Evolutionary conservation across 2,113 vertebrate genomes (phyloP), one percentile per base, ranked within the genome.

Genomic region (Lepus europaeus): DNA sequence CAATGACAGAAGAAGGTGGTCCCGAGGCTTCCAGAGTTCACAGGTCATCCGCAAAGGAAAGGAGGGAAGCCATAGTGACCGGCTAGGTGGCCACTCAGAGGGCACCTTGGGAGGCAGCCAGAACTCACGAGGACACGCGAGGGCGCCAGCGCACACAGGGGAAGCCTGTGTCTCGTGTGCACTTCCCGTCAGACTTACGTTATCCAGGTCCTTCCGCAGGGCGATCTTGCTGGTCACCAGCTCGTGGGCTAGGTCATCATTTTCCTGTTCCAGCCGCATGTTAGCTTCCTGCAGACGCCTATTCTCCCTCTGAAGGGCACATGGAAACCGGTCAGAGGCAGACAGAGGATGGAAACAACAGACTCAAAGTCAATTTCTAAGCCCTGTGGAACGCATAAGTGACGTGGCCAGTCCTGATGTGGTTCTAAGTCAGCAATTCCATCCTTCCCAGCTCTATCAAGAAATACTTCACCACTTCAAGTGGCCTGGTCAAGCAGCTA

Each of bases 171-270:
- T n/a, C 59, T 25, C 39, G 3, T 4, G 49, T 3, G 12, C 19
- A 1, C 49, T 5, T 36, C 78, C 4, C 11, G 5, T 8, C 4
- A 73, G 25, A 91, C 99, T 99, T 98, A 99, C 99, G 0, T 99
- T 99, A 98, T 99, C 99, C 81, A 99, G 96, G 98, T 99, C 99
- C 97, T 99, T 99, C 12, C 99, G 98, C 82, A 99, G 98, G 0
- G 99, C 99, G 5, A 99, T 99, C 98, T 99, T 99, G 98, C 99
- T 99, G 98, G 99, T 99, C 96, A 99, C 99, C 88, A 99, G 98
- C 91, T 99, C 99, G 0, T 99, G 99, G 9, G 99, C 99, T 68
- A 99, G 98, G 97, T 99, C 99, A n/a, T 99, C 99, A 0, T 99
- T 99, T 97, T 99, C 99, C 97, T 99, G 99, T 97, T 99, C 99